These are phyloP conservation scores for Chrysemys picta DNA, from an alignment of 2,113 vertebrate genomes.

Conservation along the genomic window DNA sequence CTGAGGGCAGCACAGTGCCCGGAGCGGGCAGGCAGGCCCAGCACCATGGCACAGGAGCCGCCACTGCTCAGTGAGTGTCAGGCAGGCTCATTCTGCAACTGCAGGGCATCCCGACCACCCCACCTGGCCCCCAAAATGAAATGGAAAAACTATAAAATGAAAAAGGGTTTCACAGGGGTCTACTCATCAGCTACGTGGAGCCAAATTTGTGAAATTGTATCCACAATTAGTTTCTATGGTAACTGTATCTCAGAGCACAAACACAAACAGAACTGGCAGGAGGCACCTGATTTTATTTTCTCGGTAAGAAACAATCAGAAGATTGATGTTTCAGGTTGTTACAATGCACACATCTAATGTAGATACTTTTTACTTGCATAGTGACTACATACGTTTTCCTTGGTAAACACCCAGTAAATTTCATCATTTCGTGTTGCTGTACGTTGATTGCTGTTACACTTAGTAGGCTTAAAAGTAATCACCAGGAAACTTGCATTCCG, in stretches of 20 bases:
- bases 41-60: neutral
- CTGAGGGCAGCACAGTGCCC: neutral
- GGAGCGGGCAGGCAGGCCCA: neutral
- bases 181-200: constrained; percentile 62
- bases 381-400: neutral
- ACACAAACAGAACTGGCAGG: constrained; percentile 78
- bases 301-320: constrained; percentile 70
- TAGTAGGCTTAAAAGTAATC: constrained; percentile 11
- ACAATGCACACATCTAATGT: constrained; percentile 10
- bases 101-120: neutral
- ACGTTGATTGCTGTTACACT: neutral
- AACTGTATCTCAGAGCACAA: constrained; percentile 80
- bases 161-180: neutral
- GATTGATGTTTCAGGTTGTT: constrained; percentile 61
- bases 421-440: constrained; percentile 8
- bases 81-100: neutral
- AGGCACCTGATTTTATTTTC: constrained; percentile 74
- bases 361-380: neutral
- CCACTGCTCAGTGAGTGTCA: neutral
- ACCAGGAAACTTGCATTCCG: neutral
- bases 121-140: neutral
- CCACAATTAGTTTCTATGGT: constrained; percentile 83
- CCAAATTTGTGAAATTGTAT: constrained; percentile 82
- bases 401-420: neutral
- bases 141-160: neutral